phyloP scores from a whole-genome alignment of 2,888 invertebrate genomes.

The Dynastes maya region DNA sequence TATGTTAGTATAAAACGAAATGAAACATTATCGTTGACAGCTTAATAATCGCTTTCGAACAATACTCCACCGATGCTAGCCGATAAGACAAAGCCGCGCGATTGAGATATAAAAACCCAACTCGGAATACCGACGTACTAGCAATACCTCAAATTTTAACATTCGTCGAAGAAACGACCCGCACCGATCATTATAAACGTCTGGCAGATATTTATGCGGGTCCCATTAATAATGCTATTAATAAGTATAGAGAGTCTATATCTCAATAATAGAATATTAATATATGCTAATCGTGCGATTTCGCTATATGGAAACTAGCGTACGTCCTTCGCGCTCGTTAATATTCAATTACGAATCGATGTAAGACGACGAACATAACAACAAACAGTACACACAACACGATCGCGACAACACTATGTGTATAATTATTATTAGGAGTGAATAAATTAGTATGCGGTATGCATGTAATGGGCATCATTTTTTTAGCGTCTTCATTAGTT shows the following conservation, averaged over 20 bases:
- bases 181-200: background rate
- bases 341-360: constrained; percentile 11
- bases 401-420: background rate
- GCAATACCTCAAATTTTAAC: constrained; percentile 6
- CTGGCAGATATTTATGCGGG: constrained; percentile 8
- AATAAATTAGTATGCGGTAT: background rate
- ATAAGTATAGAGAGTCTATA: constrained; percentile 3
- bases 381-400: background rate
- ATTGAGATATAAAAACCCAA: constrained; percentile 6
- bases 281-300: constrained; percentile 7
- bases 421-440: background rate
- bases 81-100: background rate
- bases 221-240: constrained; percentile 7
- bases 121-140: background rate
- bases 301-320: background rate
- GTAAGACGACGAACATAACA: background rate
- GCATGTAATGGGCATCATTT: background rate
- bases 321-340: constrained; percentile 5
- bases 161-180: background rate
- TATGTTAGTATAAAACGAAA: background rate
- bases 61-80: background rate
- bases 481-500: constrained; percentile 1
- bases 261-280: constrained; percentile 12
- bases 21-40: constrained; percentile 4
- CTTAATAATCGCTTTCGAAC: constrained; percentile 1